A percentile compares a stretch with the other conserved stretches of the same genome.
Evolutionary conservation across 2,888 invertebrate species (phyloP).

Genomic region (Tanypteryx hageni): DNA sequence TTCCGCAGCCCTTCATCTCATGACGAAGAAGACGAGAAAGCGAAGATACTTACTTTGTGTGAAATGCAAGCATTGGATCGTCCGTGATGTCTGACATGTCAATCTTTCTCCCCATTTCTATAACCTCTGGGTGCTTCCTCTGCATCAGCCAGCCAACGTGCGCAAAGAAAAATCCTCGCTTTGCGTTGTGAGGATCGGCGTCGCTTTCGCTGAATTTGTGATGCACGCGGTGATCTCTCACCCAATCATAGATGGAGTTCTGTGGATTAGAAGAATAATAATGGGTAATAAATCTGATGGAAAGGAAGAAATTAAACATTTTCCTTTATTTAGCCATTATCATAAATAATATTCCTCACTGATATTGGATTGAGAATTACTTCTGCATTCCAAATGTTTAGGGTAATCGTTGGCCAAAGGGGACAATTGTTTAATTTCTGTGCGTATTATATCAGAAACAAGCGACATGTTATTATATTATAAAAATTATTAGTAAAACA

Average conservation of each 20-base stretch:
- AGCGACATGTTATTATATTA: too few species aligned
- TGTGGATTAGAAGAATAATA: conserved; percentile 72
- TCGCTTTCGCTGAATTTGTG: conserved; percentile 82
- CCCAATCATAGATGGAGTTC: conserved; percentile 74
- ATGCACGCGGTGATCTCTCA: conserved; percentile 74
- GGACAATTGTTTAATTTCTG: too few species aligned
- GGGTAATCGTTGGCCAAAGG: too few species aligned
- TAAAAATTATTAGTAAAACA: too few species aligned
- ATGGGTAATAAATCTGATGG: too few species aligned
- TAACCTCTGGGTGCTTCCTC: conserved; percentile 91
- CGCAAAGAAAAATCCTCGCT: conserved; percentile 92
- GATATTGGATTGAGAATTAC: too few species aligned
- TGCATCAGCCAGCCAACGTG: conserved; percentile 96
- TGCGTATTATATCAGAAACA: too few species aligned
- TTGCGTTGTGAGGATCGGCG: conserved; percentile 89
- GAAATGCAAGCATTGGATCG: conserved; percentile 88
- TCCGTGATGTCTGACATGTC: conserved; percentile 88
- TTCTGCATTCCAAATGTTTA: too few species aligned
- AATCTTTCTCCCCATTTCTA: conserved; percentile 85
- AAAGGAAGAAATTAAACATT: too few species aligned
- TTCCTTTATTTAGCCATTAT: too few species aligned
- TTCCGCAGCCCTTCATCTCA: too few species aligned
- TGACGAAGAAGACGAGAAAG: background rate
- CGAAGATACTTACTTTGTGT: conserved; percentile 81
- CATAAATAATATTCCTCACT: too few species aligned